Base-by-base conservation (phyloP, 2,888 invertebrate species). In the Oscheius sp. region DNA sequence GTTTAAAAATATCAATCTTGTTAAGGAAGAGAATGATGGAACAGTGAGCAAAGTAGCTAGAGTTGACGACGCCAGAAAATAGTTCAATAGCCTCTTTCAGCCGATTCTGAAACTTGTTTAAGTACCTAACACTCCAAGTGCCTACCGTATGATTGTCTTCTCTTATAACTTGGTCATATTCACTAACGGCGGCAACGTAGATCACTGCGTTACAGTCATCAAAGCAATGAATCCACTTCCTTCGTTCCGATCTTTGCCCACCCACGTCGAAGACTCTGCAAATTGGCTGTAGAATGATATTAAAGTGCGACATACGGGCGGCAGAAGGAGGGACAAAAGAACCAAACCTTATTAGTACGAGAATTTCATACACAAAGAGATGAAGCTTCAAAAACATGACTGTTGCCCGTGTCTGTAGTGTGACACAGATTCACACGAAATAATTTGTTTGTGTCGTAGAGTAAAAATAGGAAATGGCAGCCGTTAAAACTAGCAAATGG, bases 251-350 rank as follows among this genome's bases (percentile, higher is more conserved):
- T 48, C 87, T 92, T 91, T 99, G 98, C 74, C 98, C 98, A 88
- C 98, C 98, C 82, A 99, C 98, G 91, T 99, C 98, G 91, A 99
- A 98, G 91, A 99, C 93, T 93, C 96, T 97, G 91, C 53, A 74
- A 73, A 42, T 13, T 21, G 13, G 11, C 32, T 60, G 32, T 29
- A 53, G 29, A 53, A 53, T 53, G 29, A 53, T 53, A 42, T 42
- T 42, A 42, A 42, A 42, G 42, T 42, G 42, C 42, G 42, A 42
- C 42, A 42, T 7, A 42, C 7, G 4, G 3, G 21, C 21, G 21
- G 21, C 21, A 21, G 21, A 21, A 21, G 21, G 42, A 7, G 42
- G 7, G 42, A 42, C 42, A 42, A 42, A 42, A 42, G 42, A 42
- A 42, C 42, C 3, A 3, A 42, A 42, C 7, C 7, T 3, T 3